Evolutionary conservation across 1,140 invertebrate genomes (phyloP).

Genomic region (Acromyrmex heyeri): DNA sequence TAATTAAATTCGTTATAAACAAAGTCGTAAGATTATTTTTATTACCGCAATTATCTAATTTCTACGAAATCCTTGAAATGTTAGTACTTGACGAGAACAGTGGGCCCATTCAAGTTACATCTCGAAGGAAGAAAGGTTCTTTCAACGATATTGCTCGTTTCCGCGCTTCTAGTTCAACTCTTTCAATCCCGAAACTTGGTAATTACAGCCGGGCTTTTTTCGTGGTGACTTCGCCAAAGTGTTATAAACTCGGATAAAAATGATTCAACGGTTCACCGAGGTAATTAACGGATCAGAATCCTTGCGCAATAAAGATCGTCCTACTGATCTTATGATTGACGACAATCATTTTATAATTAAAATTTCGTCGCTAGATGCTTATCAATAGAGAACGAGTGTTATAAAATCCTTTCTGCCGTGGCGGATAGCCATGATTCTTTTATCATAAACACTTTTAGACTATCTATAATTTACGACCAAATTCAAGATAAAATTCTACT

Average conservation of each 20-base stretch:
- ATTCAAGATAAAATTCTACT: too few species aligned
- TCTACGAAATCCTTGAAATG: constrained; percentile 33
- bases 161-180: constrained; percentile 19
- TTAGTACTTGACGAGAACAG: constrained; percentile 30
- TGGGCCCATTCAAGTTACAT: constrained; percentile 37
- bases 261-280: constrained; percentile 8
- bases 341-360: constrained; percentile 27
- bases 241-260: constrained; percentile 53
- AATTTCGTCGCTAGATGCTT: constrained; percentile 31
- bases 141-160: constrained; percentile 45
- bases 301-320: constrained; percentile 30
- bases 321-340: not conserved
- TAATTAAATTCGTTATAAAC: constrained; percentile 13
- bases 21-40: constrained; percentile 27
- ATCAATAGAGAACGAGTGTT: constrained; percentile 7
- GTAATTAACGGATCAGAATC: constrained; percentile 47
- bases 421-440: constrained; percentile 49
- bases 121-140: constrained; percentile 46
- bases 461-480: too few species aligned
- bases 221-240: constrained; percentile 11
- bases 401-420: constrained; percentile 27
- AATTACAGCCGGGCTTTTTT: constrained; percentile 24
- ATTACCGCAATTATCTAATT: not conserved
- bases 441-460: constrained; percentile 49
- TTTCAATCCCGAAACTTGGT: constrained; percentile 55